phyloP scores from a whole-genome alignment of 2,888 invertebrate genomes.

The Diplazon laetatorius region DNA sequence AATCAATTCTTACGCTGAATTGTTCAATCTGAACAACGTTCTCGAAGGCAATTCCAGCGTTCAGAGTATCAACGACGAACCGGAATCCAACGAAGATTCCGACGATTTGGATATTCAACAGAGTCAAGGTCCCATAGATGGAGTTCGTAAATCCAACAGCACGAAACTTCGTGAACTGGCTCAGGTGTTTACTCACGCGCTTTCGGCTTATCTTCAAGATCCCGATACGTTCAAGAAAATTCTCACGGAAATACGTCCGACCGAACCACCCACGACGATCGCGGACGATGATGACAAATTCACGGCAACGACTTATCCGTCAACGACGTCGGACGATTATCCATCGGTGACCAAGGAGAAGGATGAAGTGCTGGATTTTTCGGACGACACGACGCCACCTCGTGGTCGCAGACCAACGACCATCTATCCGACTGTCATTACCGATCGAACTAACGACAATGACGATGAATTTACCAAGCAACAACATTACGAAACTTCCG shows the following conservation, averaged over 20 bases:
- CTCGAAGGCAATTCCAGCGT: conserved; percentile 70
- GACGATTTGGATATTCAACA: conserved; percentile 86
- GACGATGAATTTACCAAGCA: conserved; percentile 54
- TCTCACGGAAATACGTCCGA: conserved; percentile 90
- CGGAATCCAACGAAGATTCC: conserved; percentile 72
- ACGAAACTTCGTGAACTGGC: conserved; percentile 88
- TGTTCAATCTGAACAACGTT: conserved; percentile 81
- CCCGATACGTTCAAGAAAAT: conserved; percentile 91
- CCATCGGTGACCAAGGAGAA: conserved; percentile 87
- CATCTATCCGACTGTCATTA: conserved; percentile 69
- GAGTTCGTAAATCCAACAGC: conserved; percentile 84
- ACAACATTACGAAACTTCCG: conserved; percentile 70
- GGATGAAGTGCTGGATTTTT: conserved; percentile 90
- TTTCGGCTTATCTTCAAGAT: conserved; percentile 92
- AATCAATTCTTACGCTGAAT: conserved; percentile 85
- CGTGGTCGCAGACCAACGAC: conserved; percentile 76
- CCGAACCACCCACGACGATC: conserved; percentile 86
- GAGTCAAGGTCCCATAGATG: conserved; percentile 86
- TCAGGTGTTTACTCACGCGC: conserved; percentile 92
- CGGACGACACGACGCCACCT: conserved; percentile 85
- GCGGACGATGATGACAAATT: conserved; percentile 75
- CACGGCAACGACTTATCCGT: conserved; percentile 69
- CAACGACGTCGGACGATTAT: conserved; percentile 83
- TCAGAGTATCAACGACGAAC: conserved; percentile 53
- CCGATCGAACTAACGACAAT: too few relatives aligned